phyloP scores from a whole-genome alignment of 2,888 invertebrate species.

The Graphium colonna region DNA sequence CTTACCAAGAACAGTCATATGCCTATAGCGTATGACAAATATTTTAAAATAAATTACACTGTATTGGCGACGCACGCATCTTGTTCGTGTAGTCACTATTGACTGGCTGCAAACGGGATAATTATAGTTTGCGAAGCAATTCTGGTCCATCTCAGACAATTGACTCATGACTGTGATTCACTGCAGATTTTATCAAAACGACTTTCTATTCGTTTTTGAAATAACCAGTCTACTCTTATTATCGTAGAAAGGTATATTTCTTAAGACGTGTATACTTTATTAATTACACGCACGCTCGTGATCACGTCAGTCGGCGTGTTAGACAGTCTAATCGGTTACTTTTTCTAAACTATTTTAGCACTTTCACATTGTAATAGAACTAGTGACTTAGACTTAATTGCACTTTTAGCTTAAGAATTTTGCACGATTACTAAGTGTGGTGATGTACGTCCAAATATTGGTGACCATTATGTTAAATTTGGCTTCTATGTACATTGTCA shows the following conservation, averaged over 20 bases:
- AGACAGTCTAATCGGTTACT: not conserved
- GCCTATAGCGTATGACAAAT: not conserved
- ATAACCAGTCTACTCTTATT: not conserved
- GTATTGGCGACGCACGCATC: not conserved
- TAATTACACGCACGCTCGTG: not conserved
- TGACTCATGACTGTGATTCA: conserved; percentile 1
- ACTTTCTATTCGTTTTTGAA: not conserved
- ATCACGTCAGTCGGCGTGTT: not conserved
- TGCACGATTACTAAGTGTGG: conserved; percentile 5
- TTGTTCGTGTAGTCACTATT: not conserved
- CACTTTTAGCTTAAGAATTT: not conserved
- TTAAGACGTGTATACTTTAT: no score
- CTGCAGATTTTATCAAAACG: no score
- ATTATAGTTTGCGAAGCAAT: not conserved
- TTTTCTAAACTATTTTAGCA: not conserved
- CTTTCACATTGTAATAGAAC: conserved; percentile 5
- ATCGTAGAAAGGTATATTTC: no score
- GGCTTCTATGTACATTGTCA: conserved; percentile 7
- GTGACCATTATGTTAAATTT: conserved; percentile 6
- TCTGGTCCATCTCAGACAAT: not conserved
- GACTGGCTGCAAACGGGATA: not conserved
- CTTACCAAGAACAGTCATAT: not conserved
- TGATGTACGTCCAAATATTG: not conserved
- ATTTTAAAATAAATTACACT: not conserved
- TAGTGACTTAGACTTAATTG: conserved; percentile 1